Percentiles rank a stretch among this genome's conserved stretches.
These are phyloP conservation scores for Eudemis profundana DNA, from an alignment of 2,888 invertebrate genomes.

Conservation along the genomic window DNA sequence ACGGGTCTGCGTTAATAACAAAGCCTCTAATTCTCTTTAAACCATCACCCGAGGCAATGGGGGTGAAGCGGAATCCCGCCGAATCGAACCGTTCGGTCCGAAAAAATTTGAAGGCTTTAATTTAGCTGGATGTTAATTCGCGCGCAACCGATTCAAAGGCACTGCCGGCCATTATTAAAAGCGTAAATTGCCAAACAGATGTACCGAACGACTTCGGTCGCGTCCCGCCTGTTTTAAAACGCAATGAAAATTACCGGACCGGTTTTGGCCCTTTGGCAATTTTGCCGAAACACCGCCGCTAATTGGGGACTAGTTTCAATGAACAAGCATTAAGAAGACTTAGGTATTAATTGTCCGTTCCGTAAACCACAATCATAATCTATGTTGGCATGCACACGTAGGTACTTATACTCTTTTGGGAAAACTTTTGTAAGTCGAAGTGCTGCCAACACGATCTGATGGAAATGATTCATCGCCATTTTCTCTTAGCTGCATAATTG, in stretches of 20 bases:
- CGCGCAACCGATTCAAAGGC: slow-evolving; percentile 81
- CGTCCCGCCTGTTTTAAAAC: slow-evolving; percentile 72
- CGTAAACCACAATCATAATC: no score
- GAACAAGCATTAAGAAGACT: background rate
- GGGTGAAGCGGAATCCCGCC: slow-evolving; percentile 59
- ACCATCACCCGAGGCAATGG: slow-evolving; percentile 60
- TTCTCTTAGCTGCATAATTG: no score
- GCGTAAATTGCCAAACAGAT: slow-evolving; percentile 85
- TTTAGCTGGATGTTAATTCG: slow-evolving; percentile 81
- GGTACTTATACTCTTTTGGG: no score
- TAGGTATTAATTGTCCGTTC: no score
- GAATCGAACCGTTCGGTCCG: slow-evolving; percentile 59
- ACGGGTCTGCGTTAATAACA: slow-evolving; percentile 16
- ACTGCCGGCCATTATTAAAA: slow-evolving; percentile 80
- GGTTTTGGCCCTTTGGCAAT: slow-evolving; percentile 51
- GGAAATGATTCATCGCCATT: no score
- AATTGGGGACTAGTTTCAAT: slow-evolving; percentile 21
- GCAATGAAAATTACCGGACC: slow-evolving; percentile 68
- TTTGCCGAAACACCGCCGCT: slow-evolving; percentile 45
- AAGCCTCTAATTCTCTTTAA: slow-evolving; percentile 66
- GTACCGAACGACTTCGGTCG: slow-evolving; percentile 75
- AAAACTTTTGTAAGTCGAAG: no score
- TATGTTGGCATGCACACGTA: no score
- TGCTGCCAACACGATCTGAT: no score
- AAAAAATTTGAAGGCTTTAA: slow-evolving; percentile 81